Conservation (phyloP, 2,888 invertebrate species). For the Ophion costatus region DNA sequence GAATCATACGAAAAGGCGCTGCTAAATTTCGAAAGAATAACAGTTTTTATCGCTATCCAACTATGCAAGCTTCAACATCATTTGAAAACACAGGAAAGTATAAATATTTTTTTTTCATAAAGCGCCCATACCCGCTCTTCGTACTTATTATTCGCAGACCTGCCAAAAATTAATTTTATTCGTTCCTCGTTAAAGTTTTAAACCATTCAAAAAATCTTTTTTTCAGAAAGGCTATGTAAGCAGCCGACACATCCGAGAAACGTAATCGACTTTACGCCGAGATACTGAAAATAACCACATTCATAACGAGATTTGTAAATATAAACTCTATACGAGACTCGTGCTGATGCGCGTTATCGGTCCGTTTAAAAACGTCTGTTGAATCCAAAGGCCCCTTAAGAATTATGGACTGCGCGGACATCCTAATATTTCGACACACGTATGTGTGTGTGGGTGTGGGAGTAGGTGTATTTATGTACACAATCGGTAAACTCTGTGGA, state of each 20-base stretch:
- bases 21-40: neutral
- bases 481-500: slow-evolving; percentile 53
- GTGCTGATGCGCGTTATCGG: slow-evolving; percentile 31
- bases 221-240: neutral
- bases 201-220: too few species aligned
- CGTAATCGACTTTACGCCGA: slow-evolving; percentile 22
- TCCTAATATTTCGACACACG: slow-evolving; percentile 26
- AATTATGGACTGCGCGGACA: slow-evolving; percentile 26
- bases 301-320: slow-evolving; percentile 63
- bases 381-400: slow-evolving; percentile 27
- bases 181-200: neutral
- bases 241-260: neutral
- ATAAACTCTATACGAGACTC: slow-evolving; percentile 60
- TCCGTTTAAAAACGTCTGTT: slow-evolving; percentile 51
- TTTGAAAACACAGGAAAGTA: neutral
- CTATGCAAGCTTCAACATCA: neutral
- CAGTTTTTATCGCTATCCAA: neutral
- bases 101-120: neutral
- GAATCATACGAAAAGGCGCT: neutral
- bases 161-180: neutral
- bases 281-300: slow-evolving; percentile 38
- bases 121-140: neutral
- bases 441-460: slow-evolving; percentile 13
- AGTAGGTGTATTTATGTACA: slow-evolving; percentile 52
- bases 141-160: neutral